These are phyloP conservation scores for Volucella bombylans DNA, from an alignment of 2,888 invertebrate genomes.

Conservation along the genomic window DNA sequence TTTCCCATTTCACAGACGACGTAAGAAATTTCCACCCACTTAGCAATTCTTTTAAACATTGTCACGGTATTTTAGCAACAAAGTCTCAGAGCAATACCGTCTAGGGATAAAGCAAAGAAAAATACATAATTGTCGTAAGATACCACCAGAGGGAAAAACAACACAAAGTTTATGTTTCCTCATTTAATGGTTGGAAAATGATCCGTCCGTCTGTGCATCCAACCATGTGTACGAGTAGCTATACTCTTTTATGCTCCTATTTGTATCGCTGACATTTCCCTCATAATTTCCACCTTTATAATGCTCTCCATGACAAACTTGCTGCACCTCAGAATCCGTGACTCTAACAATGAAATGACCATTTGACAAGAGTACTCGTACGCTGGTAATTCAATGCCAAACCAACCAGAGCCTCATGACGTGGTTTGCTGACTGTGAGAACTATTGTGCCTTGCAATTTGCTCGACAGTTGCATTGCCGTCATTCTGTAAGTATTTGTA, in stretches of 20 bases:
- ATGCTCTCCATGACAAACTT: neutral
- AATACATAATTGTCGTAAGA: conserved; percentile 21
- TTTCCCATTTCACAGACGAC: too few species aligned
- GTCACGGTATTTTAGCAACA: conserved; percentile 44
- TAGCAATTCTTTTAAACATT: conserved; percentile 30
- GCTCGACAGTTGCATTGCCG: too few species aligned
- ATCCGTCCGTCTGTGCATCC: conserved; percentile 26
- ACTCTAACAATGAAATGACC: conserved; percentile 26
- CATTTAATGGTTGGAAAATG: conserved; percentile 53
- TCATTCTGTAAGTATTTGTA: too few species aligned
- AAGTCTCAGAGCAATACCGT: conserved; percentile 9
- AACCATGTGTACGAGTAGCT: conserved; percentile 26
- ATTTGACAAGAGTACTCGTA: conserved; percentile 16
- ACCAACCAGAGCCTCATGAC: conserved; percentile 14
- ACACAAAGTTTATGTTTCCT: conserved; percentile 54
- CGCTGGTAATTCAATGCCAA: conserved; percentile 50
- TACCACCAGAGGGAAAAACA: conserved; percentile 10
- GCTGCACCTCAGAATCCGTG: conserved; percentile 35
- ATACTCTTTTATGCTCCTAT: neutral
- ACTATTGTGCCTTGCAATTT: neutral
- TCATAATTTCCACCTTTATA: too few species aligned
- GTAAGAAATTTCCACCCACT: conserved; percentile 48
- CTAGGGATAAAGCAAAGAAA: neutral
- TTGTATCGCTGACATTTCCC: too few species aligned
- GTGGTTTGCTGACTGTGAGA: conserved; percentile 21